phyloP scores from a whole-genome alignment of 2,113 vertebrate genomes.

The Sprattus sprattus region DNA sequence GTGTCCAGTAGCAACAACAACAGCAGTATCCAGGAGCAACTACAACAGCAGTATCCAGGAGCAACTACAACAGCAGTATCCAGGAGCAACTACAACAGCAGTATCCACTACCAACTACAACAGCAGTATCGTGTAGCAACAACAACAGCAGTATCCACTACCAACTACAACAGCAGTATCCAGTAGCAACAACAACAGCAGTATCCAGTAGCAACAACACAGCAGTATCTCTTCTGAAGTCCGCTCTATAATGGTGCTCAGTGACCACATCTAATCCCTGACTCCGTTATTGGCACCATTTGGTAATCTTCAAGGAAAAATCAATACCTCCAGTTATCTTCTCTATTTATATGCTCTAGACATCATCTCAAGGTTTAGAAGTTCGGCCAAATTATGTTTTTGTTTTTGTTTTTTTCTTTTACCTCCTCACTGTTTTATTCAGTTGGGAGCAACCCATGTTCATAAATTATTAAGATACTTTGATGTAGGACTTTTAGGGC shows the following conservation, averaged over 20 bases:
- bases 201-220: no score
- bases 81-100: not conserved
- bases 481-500: not conserved
- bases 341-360: conserved; percentile 51
- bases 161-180: no score
- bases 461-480: not conserved
- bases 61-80: no score
- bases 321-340: conserved; percentile 51
- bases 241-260: conserved; percentile 61
- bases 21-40: not conserved
- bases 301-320: conserved; percentile 65
- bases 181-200: not conserved
- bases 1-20: no score
- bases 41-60: no score
- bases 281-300: conserved; percentile 63
- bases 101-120: no score
- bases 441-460: not conserved
- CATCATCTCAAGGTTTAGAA: conserved; percentile 49
- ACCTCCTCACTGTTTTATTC: not conserved
- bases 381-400: not conserved
- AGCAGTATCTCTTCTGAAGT: conserved; percentile 58
- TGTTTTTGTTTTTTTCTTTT: not conserved
- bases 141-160: no score
- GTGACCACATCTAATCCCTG: conserved; percentile 56
- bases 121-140: not conserved